Percentiles rank a stretch among this genome's conserved stretches.
These are phyloP conservation scores for Eubucco bourcierii DNA, from an alignment of 2,113 vertebrate genomes.

Conservation along the genomic window DNA sequence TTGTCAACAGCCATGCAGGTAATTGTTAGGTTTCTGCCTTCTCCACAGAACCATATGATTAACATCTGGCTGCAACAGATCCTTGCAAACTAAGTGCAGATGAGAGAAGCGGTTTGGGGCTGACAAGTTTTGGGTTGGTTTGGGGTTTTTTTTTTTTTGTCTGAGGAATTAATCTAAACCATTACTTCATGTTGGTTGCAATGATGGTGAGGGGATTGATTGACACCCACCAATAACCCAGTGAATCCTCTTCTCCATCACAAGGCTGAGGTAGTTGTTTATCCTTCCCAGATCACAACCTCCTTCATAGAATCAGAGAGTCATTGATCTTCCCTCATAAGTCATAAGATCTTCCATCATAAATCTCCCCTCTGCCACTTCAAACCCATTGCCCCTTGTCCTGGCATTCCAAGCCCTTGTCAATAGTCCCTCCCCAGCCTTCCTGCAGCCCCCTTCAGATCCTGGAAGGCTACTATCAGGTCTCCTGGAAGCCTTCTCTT, in stretches of 20 bases:
- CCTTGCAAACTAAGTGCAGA: neutral
- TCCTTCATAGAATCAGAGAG: too few relatives aligned
- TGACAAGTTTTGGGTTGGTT: neutral
- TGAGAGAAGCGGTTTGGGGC: neutral
- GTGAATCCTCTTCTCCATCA: neutral
- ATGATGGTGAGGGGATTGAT: neutral
- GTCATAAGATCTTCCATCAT: too few relatives aligned
- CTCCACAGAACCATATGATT: conserved; percentile 2
- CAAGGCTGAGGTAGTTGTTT: neutral
- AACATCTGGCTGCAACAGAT: conserved; percentile 17
- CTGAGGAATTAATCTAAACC: neutral
- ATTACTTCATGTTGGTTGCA: neutral
- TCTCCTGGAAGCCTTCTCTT: too few relatives aligned
- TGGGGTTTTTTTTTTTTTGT: neutral
- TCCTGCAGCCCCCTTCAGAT: too few relatives aligned
- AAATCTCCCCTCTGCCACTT: too few relatives aligned
- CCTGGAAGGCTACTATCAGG: too few relatives aligned
- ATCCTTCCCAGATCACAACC: neutral
- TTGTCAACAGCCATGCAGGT: conserved; percentile 15
- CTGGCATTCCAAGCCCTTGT: too few relatives aligned
- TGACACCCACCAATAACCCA: neutral
- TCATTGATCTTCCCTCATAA: too few relatives aligned
- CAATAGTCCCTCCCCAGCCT: too few relatives aligned
- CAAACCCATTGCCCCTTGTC: too few relatives aligned
- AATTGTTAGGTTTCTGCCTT: conserved; percentile 28